Conservation (phyloP, 30 jellyfish, hydroid and myxozoan species). For the Morbakka virulenta region DNA sequence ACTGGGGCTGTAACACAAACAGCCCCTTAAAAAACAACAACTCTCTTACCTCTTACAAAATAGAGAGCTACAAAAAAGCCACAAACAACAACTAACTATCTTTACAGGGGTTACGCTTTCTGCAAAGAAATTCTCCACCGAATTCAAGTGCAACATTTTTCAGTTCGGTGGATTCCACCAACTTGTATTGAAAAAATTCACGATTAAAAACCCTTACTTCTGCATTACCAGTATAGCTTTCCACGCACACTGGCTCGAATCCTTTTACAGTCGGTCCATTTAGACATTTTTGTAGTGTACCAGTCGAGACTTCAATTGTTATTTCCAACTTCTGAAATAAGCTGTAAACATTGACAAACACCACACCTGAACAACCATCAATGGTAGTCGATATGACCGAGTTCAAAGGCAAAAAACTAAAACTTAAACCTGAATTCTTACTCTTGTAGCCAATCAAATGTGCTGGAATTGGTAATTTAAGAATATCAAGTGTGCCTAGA, state of each 20-base stretch:
- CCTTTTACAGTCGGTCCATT: conserved; percentile 18
- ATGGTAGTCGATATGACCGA: neutral
- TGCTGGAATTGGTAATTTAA: neutral
- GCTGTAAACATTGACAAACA: conserved; percentile 7
- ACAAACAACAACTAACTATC: neutral
- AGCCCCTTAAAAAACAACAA: too few species aligned
- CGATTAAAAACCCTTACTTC: neutral
- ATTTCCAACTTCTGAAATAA: neutral
- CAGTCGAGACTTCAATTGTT: neutral
- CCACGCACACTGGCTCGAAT: conserved; percentile 14
- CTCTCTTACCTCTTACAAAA: too few species aligned
- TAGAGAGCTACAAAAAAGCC: too few species aligned
- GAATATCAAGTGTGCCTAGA: conserved; percentile 9
- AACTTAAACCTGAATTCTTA: neutral
- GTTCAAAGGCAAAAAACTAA: conserved; percentile 4
- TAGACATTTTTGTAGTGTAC: neutral
- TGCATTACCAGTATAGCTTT: neutral
- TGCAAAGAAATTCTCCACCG: conserved; percentile 8
- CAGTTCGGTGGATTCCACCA: neutral
- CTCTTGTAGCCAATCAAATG: conserved; percentile 2
- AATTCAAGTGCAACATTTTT: conserved; percentile 18
- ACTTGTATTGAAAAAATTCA: neutral
- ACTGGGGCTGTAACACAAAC: too few species aligned
- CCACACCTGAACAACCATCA: conserved; percentile 7
- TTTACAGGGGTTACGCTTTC: conserved; percentile 5